phyloP scores from a whole-genome alignment of 2,888 invertebrate species.

The Ophonus ardosiacus region DNA sequence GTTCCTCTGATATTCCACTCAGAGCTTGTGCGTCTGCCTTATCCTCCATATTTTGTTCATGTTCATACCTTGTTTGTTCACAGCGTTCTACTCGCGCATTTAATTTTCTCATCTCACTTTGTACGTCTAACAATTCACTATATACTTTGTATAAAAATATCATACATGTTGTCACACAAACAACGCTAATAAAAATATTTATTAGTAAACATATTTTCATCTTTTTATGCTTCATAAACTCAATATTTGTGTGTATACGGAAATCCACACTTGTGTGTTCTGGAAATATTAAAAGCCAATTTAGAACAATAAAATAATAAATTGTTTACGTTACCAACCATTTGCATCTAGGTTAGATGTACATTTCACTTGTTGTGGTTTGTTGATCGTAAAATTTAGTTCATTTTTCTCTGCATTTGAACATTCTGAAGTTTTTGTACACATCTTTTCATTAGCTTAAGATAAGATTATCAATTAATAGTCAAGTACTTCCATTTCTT shows the following conservation, averaged over 20 bases:
- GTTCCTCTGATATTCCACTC: background rate
- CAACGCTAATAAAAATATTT: constrained; percentile 43
- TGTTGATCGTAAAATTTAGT: constrained; percentile 45
- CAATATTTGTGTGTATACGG: constrained; percentile 54
- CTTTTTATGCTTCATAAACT: constrained; percentile 49
- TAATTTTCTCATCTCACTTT: constrained; percentile 40
- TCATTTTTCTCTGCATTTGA: constrained; percentile 30
- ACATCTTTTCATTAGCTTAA: constrained; percentile 37
- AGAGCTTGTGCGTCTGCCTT: background rate
- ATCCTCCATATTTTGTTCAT: background rate
- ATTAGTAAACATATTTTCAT: constrained; percentile 59
- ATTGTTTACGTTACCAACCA: constrained; percentile 59
- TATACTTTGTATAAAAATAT: constrained; percentile 49
- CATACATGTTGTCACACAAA: constrained; percentile 25
- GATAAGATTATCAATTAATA: background rate
- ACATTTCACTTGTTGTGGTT: constrained; percentile 29
- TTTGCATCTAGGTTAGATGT: constrained; percentile 46
- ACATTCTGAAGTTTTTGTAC: constrained; percentile 44
- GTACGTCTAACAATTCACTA: constrained; percentile 32
- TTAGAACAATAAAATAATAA: background rate
- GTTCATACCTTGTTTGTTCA: constrained; percentile 18
- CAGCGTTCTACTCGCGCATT: constrained; percentile 34
- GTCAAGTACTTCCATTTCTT: constrained; percentile 30
- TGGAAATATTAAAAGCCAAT: constrained; percentile 37
- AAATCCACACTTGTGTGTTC: constrained; percentile 53